A percentile compares a stretch with the other conserved stretches of the same genome.
Conservation (phyloP, 2,888 invertebrate genomes). For the Cephus sareptanus region DNA sequence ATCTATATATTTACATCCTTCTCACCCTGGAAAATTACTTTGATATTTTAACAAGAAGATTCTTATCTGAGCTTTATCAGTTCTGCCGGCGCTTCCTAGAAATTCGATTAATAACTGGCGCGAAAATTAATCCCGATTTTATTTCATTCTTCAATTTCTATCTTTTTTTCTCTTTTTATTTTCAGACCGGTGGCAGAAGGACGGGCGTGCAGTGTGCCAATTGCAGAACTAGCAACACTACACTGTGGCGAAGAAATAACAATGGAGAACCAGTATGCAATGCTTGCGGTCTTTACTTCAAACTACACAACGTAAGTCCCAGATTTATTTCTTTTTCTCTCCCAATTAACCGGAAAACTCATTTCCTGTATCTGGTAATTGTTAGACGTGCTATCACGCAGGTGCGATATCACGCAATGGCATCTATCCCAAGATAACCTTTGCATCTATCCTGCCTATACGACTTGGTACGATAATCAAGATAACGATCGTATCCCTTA, state of each 20-base stretch:
- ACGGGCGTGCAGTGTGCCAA: constrained; percentile 80
- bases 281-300: constrained; percentile 98
- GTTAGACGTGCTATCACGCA: neutral
- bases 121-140: neutral
- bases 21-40: neutral
- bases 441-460: constrained; percentile 24
- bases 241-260: constrained; percentile 98
- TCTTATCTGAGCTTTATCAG: neutral
- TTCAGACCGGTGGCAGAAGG: constrained; percentile 56
- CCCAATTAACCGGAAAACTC: neutral
- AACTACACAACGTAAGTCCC: constrained; percentile 71
- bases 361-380: neutral
- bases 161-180: constrained; percentile 13
- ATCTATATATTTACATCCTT: neutral
- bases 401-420: neutral
- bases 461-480: constrained; percentile 9
- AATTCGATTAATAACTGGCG: neutral
- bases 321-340: neutral
- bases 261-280: constrained; percentile 99
- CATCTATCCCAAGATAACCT: constrained; percentile 21
- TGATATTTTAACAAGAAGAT: neutral
- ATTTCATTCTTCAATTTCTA: neutral
- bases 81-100: neutral
- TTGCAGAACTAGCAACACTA: constrained; percentile 83
- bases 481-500: neutral